Base-by-base conservation (phyloP, 2,888 invertebrate genomes). In the Pyrrhosoma nymphula region DNA sequence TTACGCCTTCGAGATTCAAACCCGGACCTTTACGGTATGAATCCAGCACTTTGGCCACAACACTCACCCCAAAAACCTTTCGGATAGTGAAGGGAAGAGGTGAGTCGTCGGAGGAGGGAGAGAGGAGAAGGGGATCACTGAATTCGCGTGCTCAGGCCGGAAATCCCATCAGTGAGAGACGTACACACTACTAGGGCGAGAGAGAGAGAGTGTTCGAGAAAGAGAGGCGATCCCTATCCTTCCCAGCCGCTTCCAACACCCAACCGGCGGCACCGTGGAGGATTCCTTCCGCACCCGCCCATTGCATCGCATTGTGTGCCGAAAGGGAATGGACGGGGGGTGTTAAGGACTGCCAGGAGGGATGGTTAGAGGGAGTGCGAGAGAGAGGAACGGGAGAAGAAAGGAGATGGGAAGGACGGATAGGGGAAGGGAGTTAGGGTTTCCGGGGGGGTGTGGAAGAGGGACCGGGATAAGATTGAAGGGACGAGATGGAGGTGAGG, bases 281-380 rank as follows among this genome's bases (percentile, higher is more conserved):
- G 16, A 35, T 82, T 82, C 82, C 82, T 35, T 18, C 88, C 23
- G 18, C 20, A 26, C 56, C n/a, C 47, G 20, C n/a, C 89, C 35
- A 89, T 56, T 55, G 55, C 89, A n/a, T 26, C n/a, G 89, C 89
- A 89, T 89, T 89, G 89, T 89, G 39, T 56, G 56, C 89, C 26
- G 26, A 56, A 56, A 47, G 55, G 89, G 56, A 89, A 89, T 56
- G 88, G 88, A 60, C 18, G 20, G 16, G 60, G 60, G 88, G 88
- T n/a, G 30, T 82, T 82, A 82, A 89, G 89, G 55, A 89, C 47
- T n/a, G 55, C 55, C 23, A 88, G 47, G 39, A 60, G 60, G 20
- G 60, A 60, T 14, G 20, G 60, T 60, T 14, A 60, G 60, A 60
- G 60, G 12, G 60, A 60, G 60, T 10, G 20, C 3, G 60, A 20